These are phyloP conservation scores for Dastarcus helophoroides DNA, from an alignment of 2,888 invertebrate species.

Conservation along the genomic window DNA sequence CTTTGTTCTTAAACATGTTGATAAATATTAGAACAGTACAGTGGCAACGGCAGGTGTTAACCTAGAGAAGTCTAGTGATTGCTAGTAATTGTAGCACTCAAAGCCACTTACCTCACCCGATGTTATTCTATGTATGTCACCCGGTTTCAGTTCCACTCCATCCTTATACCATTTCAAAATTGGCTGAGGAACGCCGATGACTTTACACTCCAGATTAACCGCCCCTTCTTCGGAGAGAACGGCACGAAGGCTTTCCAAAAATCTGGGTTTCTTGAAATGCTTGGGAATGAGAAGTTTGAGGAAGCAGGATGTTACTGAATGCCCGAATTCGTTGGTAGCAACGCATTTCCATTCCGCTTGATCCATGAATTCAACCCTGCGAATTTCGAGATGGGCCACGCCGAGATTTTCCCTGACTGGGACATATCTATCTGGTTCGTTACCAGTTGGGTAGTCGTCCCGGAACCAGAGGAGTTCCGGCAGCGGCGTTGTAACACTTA, in stretches of 20 bases:
- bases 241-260: slow-evolving; percentile 74
- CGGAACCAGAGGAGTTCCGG: slow-evolving; percentile 79
- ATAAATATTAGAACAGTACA: too few species aligned
- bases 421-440: slow-evolving; percentile 52
- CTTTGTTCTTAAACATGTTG: too few species aligned
- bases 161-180: slow-evolving; percentile 89
- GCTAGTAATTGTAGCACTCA: too few species aligned
- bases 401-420: slow-evolving; percentile 59
- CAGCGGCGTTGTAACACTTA: slow-evolving; percentile 62
- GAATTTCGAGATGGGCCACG: slow-evolving; percentile 60
- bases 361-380: slow-evolving; percentile 65
- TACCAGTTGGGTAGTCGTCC: slow-evolving; percentile 69
- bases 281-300: slow-evolving; percentile 74
- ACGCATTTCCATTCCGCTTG: slow-evolving; percentile 91
- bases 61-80: too few species aligned
- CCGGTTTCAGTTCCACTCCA: slow-evolving; percentile 77
- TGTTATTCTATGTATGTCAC: slow-evolving; percentile 83
- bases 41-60: too few species aligned
- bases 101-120: slow-evolving; percentile 52
- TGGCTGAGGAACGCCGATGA: slow-evolving; percentile 83
- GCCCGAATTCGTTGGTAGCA: slow-evolving; percentile 79
- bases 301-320: slow-evolving; percentile 79
- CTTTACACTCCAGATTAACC: slow-evolving; percentile 86
- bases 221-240: slow-evolving; percentile 80
- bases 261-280: slow-evolving; percentile 80